phyloP scores from a whole-genome alignment of 2,888 invertebrate species.

The Drosophila mimetica region DNA sequence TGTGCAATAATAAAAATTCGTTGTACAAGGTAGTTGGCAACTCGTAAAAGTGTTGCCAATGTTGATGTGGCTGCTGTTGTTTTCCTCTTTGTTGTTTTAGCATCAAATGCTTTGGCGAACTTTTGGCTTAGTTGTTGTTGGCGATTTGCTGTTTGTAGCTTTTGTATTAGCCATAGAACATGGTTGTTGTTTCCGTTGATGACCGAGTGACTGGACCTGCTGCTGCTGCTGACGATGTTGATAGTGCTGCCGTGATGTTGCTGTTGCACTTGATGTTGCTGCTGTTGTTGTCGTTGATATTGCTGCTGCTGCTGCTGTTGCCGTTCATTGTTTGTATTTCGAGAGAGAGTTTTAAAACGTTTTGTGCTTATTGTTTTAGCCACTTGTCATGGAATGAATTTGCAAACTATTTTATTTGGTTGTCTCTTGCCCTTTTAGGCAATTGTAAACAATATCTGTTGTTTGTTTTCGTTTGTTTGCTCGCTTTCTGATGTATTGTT shows the following conservation, averaged over 20 bases:
- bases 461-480: constrained; percentile 21
- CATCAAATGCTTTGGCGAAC: constrained; percentile 39
- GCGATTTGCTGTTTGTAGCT: constrained; percentile 48
- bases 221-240: constrained; percentile 36
- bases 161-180: constrained; percentile 45
- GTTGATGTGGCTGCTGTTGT: constrained; percentile 34
- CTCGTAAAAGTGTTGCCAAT: constrained; percentile 77
- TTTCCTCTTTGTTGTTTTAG: constrained; percentile 43
- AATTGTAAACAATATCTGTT: constrained; percentile 37
- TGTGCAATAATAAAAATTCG: constrained; percentile 74
- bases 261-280: constrained; percentile 12
- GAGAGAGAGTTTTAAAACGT: constrained; percentile 39
- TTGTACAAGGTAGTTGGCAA: constrained; percentile 75
- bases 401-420: constrained; percentile 37
- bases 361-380: constrained; percentile 68
- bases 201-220: constrained; percentile 34
- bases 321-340: constrained; percentile 31
- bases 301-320: constrained; percentile 1
- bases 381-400: constrained; percentile 60
- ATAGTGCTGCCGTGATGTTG: constrained; percentile 23
- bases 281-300: constrained; percentile 15
- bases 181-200: constrained; percentile 32
- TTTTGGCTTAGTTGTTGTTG: constrained; percentile 53
- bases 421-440: constrained; percentile 43
- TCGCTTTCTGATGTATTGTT: constrained; percentile 35